Evolutionary conservation across 2,113 vertebrate species (phyloP), one percentile per base, ranked within the genome.

Genomic region (Fregetta grallaria): DNA sequence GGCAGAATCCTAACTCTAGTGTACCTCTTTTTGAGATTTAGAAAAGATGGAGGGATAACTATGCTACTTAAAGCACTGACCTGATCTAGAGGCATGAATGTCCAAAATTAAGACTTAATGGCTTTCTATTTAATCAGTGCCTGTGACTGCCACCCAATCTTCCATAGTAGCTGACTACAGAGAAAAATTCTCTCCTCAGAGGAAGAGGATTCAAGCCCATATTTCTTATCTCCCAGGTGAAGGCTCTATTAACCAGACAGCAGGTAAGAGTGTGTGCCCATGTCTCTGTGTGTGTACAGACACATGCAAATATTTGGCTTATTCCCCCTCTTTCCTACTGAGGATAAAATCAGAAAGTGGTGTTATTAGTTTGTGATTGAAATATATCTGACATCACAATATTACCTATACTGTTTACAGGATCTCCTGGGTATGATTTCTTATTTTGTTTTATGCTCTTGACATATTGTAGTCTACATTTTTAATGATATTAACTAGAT

Each of bases 101-200:
- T 27, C 52, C 17, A 30, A 86, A 76, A 68, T 59, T 15, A 22
- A 80, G 40, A 52, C 2, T 47, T 71, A 58, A 40, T 52, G 38
- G 3, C 3, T 22, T 52, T 38, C 13, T 52, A 89, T 89, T 27
- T 38, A 85, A 88, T 59, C n/a, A 38, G 4, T 61, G 25, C 2
- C 16, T 42, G 13, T 0, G 0, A 36, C 22, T 78, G 8, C 9
- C 17, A 66, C 22, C 1, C 29, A 36, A 8, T 68, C 86, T 78
- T 79, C 38, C 49, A 32, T 3, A 15, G 11, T 3, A 45, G 15
- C 6, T 8, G 72, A 71, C n/a, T 40, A 10, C 1, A 79, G 18
- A 52, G 26, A 77, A 78, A 32, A 81, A 47, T 18, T 4, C 1
- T 67, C 11, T 90, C 10, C 34, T 45, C 17, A 42, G 61, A 63